A percentile compares a stretch with the other conserved stretches of the same genome.
Evolutionary conservation across 2,797 vertebrate genomes (phyloP).

Genomic region (Cryptoblepharus egeriae): DNA sequence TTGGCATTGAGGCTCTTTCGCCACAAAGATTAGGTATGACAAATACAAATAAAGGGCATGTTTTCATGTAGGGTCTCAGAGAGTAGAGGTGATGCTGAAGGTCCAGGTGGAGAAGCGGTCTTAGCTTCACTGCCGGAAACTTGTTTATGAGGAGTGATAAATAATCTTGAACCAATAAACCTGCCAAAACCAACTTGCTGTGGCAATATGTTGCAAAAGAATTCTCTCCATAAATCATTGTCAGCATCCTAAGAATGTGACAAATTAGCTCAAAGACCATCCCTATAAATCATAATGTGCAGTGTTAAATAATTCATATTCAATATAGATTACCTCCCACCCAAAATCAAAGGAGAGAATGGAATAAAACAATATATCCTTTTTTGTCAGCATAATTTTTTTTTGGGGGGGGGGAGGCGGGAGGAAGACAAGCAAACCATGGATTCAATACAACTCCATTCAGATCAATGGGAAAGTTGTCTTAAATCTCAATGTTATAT

Average conservation of each 20-base stretch:
- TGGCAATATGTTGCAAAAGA: neutral
- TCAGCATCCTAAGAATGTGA: neutral
- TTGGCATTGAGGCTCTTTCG: too few species aligned
- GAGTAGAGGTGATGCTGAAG: too few species aligned
- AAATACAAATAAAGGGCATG: neutral
- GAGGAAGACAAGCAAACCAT: too few species aligned
- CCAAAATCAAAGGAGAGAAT: slow-evolving; percentile 47
- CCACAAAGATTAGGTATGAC: neutral
- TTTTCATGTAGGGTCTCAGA: too few species aligned
- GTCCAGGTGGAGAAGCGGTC: neutral
- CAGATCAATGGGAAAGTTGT: neutral
- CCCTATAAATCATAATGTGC: slow-evolving; percentile 26
- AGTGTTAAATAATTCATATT: slow-evolving; percentile 55
- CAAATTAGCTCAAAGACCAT: slow-evolving; percentile 34
- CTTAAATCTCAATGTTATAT: neutral
- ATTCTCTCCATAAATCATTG: neutral
- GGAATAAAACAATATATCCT: slow-evolving; percentile 48
- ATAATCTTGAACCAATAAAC: slow-evolving; percentile 32
- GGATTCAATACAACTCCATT: neutral
- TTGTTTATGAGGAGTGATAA: slow-evolving; percentile 2
- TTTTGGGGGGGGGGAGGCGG: too few species aligned
- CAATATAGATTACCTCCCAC: slow-evolving; percentile 58
- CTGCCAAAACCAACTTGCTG: neutral
- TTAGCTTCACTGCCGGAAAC: neutral
- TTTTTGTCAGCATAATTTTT: slow-evolving; percentile 16